Evolutionary conservation across 2,888 invertebrate species (phyloP), one percentile per base, ranked within the genome.

Genomic region (Clusia tigrina): DNA sequence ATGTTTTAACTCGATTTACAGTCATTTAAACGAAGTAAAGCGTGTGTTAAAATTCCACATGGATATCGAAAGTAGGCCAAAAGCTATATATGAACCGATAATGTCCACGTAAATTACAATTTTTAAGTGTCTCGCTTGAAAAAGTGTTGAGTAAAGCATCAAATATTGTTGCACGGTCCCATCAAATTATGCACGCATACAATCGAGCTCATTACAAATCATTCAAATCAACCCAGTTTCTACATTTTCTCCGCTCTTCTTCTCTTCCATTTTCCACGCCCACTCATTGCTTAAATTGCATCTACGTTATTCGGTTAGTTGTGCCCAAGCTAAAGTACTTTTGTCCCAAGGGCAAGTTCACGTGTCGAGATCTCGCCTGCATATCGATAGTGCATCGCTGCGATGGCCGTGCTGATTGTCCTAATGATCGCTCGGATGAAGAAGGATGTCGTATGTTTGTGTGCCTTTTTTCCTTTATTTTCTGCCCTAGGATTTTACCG

Each of bases 321-420:
- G 74, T 79, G 58, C 83, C 82, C 23, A 76, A 77, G 62, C 63
- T 82, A 24, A 77, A 73, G 60, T 83, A 77, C 70, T 81, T 76
- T 58, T 84, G 84, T 69, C 79, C 86, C 22, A 83, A 85, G 25
- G 88, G 88, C 48, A 86, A 85, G 76, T 93, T 91, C 83, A 88
- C 88, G 68, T 94, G 94, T 82, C 86, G 85, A 63, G 91, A 92
- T 81, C 90, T 91, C 57, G 86, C 87, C 72, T 93, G 93, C 81
- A 89, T 94, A 73, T 89, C 90, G 52, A 86, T 88, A 68, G 82
- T 87, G 53, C 85, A 88, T 69, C 87, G 89, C 57, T 94, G 94
- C 81, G 90, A 94, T 80, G 90, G 91, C 64, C 87, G 86, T 74
- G 86, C 86, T 77, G 90, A 94, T 84, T 94, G 94, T 82, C 86